phyloP scores from a whole-genome alignment of 2,888 invertebrate species.

The Linnaemya vulpina region DNA sequence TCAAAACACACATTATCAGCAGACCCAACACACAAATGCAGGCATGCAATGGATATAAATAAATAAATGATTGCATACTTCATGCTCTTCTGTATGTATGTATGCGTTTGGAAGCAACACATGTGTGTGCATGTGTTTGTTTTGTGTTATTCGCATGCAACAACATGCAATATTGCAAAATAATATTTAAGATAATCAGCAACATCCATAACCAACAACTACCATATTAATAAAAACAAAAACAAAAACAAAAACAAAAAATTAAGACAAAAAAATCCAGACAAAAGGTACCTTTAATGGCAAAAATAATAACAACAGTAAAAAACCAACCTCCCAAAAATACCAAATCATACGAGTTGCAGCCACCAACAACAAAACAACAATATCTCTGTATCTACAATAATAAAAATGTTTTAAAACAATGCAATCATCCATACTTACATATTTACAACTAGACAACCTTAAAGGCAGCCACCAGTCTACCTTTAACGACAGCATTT shows the following conservation, averaged over 20 bases:
- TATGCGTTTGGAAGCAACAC: not conserved
- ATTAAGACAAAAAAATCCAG: not conserved
- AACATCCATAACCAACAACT: slow-evolving; percentile 53
- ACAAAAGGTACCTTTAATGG: slow-evolving; percentile 21
- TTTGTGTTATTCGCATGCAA: slow-evolving; percentile 27
- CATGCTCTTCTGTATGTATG: not conserved
- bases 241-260: not conserved
- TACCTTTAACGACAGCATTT: slow-evolving; percentile 68
- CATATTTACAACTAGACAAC: slow-evolving; percentile 63
- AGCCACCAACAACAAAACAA: slow-evolving; percentile 45
- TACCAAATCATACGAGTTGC: slow-evolving; percentile 28
- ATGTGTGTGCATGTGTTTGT: not conserved
- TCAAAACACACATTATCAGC: slow-evolving; percentile 23
- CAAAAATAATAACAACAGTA: slow-evolving; percentile 40
- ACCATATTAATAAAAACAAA: slow-evolving; percentile 32
- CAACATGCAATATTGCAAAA: slow-evolving; percentile 71
- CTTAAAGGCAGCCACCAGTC: slow-evolving; percentile 69
- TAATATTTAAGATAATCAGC: slow-evolving; percentile 68
- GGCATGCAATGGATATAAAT: slow-evolving; percentile 38
- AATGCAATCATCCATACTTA: slow-evolving; percentile 31
- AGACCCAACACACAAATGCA: slow-evolving; percentile 32
- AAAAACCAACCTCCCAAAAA: slow-evolving; percentile 40
- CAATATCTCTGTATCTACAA: not conserved
- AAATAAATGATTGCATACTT: slow-evolving; percentile 56
- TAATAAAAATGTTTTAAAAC: slow-evolving; percentile 44